phyloP scores from a whole-genome alignment of 2,797 vertebrate species.

The Sebastes taczanowskii region DNA sequence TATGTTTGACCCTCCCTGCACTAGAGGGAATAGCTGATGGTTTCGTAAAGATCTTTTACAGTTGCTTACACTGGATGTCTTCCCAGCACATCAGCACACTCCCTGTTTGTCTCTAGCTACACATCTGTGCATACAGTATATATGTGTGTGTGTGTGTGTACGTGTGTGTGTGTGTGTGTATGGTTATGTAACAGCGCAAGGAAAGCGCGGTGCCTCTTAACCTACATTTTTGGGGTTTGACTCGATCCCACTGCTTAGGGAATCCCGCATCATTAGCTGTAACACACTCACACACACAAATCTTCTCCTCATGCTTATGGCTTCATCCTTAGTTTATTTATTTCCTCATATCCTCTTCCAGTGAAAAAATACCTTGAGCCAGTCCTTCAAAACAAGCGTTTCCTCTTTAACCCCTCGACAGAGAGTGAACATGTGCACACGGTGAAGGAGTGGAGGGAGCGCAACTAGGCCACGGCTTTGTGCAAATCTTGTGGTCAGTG shows the following conservation, averaged over 20 bases:
- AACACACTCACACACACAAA: not conserved
- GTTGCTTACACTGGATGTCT: slow-evolving; percentile 29
- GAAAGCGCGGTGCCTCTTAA: slow-evolving; percentile 52
- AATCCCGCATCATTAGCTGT: slow-evolving; percentile 47
- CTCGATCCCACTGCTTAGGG: slow-evolving; percentile 44
- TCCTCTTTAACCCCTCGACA: slow-evolving; percentile 10
- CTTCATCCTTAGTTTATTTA: not conserved
- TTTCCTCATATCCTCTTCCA: not conserved
- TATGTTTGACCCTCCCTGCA: too few species aligned
- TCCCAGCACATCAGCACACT: slow-evolving; percentile 22
- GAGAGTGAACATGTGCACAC: slow-evolving; percentile 13
- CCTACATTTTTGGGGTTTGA: slow-evolving; percentile 60
- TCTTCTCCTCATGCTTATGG: not conserved
- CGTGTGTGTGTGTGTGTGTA: not conserved
- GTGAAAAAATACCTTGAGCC: not conserved
- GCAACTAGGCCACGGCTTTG: slow-evolving; percentile 34
- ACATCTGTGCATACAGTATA: not conserved
- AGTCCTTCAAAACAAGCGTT: not conserved
- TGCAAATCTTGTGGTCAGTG: slow-evolving; percentile 19
- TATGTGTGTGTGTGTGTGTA: not conserved
- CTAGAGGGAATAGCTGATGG: not conserved
- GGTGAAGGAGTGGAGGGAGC: not conserved
- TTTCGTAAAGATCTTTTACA: slow-evolving; percentile 20
- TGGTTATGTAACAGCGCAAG: slow-evolving; percentile 57
- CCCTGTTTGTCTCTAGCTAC: not conserved